Conservation (phyloP, 2,797 vertebrate genomes). For the Cirrhinus mrigala region DNA sequence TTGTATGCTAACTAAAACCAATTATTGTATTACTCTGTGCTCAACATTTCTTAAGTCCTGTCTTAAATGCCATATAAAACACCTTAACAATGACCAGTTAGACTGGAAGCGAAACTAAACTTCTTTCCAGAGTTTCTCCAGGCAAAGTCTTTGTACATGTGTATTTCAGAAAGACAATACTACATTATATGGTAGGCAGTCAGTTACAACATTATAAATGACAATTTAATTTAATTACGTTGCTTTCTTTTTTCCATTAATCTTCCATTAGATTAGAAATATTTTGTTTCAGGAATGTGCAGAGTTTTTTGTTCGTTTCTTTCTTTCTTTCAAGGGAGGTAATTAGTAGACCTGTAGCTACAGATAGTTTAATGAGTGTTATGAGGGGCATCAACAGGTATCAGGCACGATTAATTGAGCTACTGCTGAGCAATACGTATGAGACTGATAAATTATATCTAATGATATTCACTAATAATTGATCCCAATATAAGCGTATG, state of each 20-base stretch:
- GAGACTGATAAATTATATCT: not conserved
- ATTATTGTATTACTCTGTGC: not conserved
- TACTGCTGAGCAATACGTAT: not conserved
- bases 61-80: not conserved
- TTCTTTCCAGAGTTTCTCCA: conserved; percentile 8
- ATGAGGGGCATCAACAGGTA: conserved; percentile 36
- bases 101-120: not conserved
- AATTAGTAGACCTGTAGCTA: not conserved
- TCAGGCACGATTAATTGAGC: not conserved
- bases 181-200: not conserved
- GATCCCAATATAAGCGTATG: not conserved
- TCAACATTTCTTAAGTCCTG: not conserved
- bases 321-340: not conserved
- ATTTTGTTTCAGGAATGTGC: not conserved
- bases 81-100: not conserved
- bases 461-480: not conserved
- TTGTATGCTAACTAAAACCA: not conserved
- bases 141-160: not conserved
- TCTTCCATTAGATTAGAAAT: not conserved
- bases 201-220: not conserved
- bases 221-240: not conserved
- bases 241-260: not conserved
- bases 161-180: not conserved
- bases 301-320: not conserved
- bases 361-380: conserved; percentile 12